Base-by-base conservation (phyloP, 2,113 vertebrate genomes). In the Taxidea taxus region DNA sequence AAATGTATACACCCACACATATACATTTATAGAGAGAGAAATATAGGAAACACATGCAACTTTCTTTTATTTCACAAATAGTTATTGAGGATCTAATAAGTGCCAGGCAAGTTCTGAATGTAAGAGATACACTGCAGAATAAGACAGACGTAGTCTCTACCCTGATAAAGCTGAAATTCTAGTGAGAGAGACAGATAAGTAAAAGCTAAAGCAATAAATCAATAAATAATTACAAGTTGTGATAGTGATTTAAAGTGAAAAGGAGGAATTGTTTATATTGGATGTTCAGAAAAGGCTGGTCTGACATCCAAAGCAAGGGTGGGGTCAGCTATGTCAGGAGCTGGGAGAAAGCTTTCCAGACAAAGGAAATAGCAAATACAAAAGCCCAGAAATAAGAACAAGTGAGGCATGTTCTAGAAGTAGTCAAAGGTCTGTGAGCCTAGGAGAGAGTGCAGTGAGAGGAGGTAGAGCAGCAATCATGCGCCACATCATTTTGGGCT, bases 151-250 rank as follows among this genome's bases (percentile, higher is more conserved):
- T 18, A 91, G 18, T 96, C 37, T 68, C 34, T 92, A 70, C 9
- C 20, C 70, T 95, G 77, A 56, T 49, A 85, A 13, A 74, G 31
- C 62, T n/a, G 42, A 70, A 68, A 88, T 91, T 97, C 91, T 89
- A 95, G 68, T 89, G n/a, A 42, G n/a, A 95, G 54, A 93, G 47
- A 84, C 25, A 90, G 64, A 90, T 83, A 96, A 83, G 64, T 94
- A 93, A 96, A 96, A 96, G 56, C 81, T 96, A 90, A 96, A 75
- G 29, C 39, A 94, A 97, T 97, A 95, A 97, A 94, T 96, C 97
- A 96, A 87, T 97, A 96, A 96, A 96, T 95, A 96, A 97, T 96
- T 97, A 91, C 29, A 81, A 49, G 39, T 81, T 96, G 66, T 95
- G 91, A 80, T 95, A 68, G 56, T 89, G 94, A 96, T 70, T 84